Evolutionary conservation across 2,113 vertebrate species (phyloP).

Genomic region (Stigmatopora nigra): DNA sequence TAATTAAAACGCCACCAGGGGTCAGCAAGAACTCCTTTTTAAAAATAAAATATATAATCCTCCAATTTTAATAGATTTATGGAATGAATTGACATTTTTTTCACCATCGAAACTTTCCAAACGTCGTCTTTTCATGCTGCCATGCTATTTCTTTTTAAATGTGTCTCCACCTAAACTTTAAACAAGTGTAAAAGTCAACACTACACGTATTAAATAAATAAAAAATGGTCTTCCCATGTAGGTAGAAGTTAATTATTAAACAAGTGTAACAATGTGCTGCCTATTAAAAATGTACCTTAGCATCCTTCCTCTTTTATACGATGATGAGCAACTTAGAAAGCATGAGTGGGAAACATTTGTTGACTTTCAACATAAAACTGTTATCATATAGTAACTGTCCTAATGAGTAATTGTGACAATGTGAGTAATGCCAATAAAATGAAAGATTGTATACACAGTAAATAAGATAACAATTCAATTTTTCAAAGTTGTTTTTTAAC

Average conservation of each 20-base stretch:
- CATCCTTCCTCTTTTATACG: conserved; percentile 20
- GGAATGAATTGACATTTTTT: background rate
- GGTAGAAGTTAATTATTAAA: conserved; percentile 36
- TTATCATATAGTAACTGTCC: no score
- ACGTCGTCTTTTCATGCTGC: background rate
- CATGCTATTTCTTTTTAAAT: background rate
- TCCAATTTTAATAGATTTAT: background rate
- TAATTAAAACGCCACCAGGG: conserved; percentile 39
- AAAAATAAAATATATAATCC: background rate
- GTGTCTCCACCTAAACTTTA: background rate
- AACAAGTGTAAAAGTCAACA: background rate
- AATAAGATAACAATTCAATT: no score
- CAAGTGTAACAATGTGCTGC: conserved; percentile 12
- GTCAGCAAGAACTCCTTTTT: conserved; percentile 24
- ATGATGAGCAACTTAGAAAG: conserved; percentile 8
- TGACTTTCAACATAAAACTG: no score
- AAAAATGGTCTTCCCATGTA: conserved; percentile 8
- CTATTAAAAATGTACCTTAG: conserved; percentile 31
- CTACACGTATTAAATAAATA: conserved; percentile 21
- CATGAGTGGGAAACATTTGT: conserved; percentile 17
- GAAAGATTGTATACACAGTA: background rate
- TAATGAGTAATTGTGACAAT: no score
- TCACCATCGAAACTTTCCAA: background rate
- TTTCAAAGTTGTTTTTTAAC: no score
- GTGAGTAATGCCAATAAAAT: background rate